Conservation (phyloP, 2,113 vertebrate genomes). For the Tretioscincus oriximinensis region DNA sequence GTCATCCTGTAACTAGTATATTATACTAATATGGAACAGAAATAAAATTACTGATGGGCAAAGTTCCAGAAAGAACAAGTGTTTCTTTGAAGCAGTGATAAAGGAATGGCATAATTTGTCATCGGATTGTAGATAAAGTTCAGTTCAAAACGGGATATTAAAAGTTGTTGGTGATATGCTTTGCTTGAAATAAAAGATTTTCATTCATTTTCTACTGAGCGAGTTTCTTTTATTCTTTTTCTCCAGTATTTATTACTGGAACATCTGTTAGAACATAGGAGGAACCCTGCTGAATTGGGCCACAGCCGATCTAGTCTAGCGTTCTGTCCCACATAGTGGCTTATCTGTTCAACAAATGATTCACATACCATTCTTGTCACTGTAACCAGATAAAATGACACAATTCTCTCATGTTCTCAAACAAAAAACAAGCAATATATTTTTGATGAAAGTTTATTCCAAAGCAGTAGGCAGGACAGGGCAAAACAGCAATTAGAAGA, state of each 20-base stretch:
- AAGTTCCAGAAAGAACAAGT: not conserved
- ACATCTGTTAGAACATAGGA: too few relatives aligned
- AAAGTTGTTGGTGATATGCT: not conserved
- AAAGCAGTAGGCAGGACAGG: too few relatives aligned
- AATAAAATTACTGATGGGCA: slow-evolving; percentile 6
- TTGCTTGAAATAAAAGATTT: not conserved
- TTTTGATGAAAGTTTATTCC: too few relatives aligned
- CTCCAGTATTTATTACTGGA: not conserved
- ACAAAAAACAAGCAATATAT: too few relatives aligned
- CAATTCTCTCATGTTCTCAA: too few relatives aligned
- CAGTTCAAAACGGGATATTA: not conserved
- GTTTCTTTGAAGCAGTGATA: not conserved
- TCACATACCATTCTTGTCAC: not conserved
- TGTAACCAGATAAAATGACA: not conserved
- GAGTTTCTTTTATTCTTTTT: not conserved
- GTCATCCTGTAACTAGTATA: slow-evolving; percentile 9
- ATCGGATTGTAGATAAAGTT: not conserved
- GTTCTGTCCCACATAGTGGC: too few relatives aligned
- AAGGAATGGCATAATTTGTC: not conserved
- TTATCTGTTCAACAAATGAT: not conserved
- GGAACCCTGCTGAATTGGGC: too few relatives aligned
- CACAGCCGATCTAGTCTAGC: too few relatives aligned
- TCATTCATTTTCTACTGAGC: not conserved
- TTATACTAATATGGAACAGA: not conserved
- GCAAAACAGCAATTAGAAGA: too few relatives aligned